Conservation (phyloP, 2,888 invertebrate species). For the Eilema depressum region DNA sequence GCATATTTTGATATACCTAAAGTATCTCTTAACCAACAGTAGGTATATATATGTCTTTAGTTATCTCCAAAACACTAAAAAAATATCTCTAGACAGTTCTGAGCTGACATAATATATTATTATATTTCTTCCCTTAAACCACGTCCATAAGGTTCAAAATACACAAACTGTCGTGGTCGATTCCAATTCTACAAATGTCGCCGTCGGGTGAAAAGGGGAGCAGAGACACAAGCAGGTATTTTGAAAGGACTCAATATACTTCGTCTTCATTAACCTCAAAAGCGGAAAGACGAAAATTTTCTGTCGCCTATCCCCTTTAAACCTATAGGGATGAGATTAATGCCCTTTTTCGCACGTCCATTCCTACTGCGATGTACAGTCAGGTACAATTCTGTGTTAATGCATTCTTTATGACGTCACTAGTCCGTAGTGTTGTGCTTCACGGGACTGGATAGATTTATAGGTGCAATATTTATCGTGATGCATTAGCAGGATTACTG, state of each 20-base stretch:
- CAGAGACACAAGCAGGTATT: background rate
- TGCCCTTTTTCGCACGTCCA: constrained; percentile 39
- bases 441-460: constrained; percentile 44
- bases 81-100: background rate
- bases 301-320: constrained; percentile 36
- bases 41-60: too few relatives aligned
- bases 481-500: constrained; percentile 49
- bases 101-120: too few relatives aligned
- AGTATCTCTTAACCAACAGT: too few relatives aligned
- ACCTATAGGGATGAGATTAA: constrained; percentile 43
- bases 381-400: constrained; percentile 47
- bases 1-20: too few relatives aligned
- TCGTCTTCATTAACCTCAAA: constrained; percentile 7
- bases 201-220: background rate
- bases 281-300: constrained; percentile 24
- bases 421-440: constrained; percentile 46
- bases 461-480: constrained; percentile 49
- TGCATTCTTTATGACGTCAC: constrained; percentile 58
- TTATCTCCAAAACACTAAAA: too few relatives aligned
- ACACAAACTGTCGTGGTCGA: background rate
- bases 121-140: background rate
- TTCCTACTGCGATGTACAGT: constrained; percentile 38
- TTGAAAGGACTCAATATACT: background rate
- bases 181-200: background rate
- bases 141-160: background rate